Evolutionary conservation across 2,888 invertebrate species (phyloP), one percentile per base, ranked within the genome.

Genomic region (Cosmia pyralina): DNA sequence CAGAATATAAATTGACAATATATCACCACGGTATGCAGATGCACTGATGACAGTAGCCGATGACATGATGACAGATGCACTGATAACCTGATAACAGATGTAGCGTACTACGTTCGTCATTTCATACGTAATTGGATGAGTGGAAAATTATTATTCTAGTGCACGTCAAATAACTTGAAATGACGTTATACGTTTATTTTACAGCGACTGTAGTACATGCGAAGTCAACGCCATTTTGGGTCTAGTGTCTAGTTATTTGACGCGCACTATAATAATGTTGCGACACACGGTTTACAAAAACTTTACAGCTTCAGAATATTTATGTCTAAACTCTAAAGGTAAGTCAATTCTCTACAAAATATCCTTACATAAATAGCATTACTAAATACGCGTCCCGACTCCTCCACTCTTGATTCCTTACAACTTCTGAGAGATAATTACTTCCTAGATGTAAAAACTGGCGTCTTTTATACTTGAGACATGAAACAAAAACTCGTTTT

Each of bases 361-460:
- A 48, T 1, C 41, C 52, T 41, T 28, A 67, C 22, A 22, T 53
- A 4, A 28, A 5, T 0, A 15, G 44, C 15, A 34, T 50, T 87
- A n/a, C 76, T 19, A 82, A 87, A 72, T 87, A 86, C 88, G 91
- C 93, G 15, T 46, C 86, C 75, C 66, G 75, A 87, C 84, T 88
- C 83, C 81, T 82, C 87, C 79, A 88, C 89, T 91, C 85, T 85
- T 87, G 90, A 91, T 91, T 91, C 88, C 88, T 89, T 88, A 90
- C 89, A 92, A 93, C 89, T 93, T 91, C 81, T 83, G 83, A 90
- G 87, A 91, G 92, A 92, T 93, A 93, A 94, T 93, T 92, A 92
- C 92, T 92, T 93, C 91, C 92, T 91, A 92, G 93, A 92, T 91
- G 89, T 92, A 91, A 93, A 92, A 93, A 91, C 89, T 87, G 85